These are phyloP conservation scores for Lochmaea capreae DNA, from an alignment of 2,888 invertebrate genomes.

Conservation along the genomic window DNA sequence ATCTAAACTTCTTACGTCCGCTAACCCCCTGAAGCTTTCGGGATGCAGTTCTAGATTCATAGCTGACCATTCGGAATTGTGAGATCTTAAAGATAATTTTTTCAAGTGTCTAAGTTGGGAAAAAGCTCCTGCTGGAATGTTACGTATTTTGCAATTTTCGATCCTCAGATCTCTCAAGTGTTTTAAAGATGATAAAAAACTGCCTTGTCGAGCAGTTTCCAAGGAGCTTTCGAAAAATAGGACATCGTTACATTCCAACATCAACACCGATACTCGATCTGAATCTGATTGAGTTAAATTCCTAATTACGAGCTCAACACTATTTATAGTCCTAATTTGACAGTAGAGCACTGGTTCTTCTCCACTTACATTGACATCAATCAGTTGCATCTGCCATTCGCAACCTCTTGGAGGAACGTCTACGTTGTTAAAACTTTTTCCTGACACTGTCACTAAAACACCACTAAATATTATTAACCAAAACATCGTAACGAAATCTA, in stretches of 20 bases:
- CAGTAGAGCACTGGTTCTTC: constrained; percentile 73
- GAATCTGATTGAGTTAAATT: constrained; percentile 77
- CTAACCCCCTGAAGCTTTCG: constrained; percentile 77
- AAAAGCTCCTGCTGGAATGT: constrained; percentile 78
- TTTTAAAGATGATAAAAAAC: constrained; percentile 73
- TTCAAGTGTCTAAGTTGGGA: constrained; percentile 75
- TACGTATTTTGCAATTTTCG: constrained; percentile 82
- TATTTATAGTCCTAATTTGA: constrained; percentile 78
- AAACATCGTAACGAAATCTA: constrained; percentile 42
- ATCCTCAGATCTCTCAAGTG: constrained; percentile 76
- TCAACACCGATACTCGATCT: constrained; percentile 76
- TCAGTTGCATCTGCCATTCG: constrained; percentile 75
- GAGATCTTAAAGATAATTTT: constrained; percentile 76
- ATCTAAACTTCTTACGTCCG: constrained; percentile 76
- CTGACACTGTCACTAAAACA: constrained; percentile 52
- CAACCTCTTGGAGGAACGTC: constrained; percentile 79
- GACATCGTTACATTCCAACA: constrained; percentile 80
- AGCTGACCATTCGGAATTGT: constrained; percentile 84
- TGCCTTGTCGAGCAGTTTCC: constrained; percentile 64
- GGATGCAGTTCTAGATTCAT: constrained; percentile 81
- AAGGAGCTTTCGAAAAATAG: constrained; percentile 79
- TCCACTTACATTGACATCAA: constrained; percentile 67
- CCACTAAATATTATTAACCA: constrained; percentile 51
- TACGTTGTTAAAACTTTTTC: constrained; percentile 63
- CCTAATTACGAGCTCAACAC: constrained; percentile 75